A percentile compares a stretch with the other conserved stretches of the same genome.
These are phyloP conservation scores for Lysiphlebus fabarum DNA, from an alignment of 1,140 invertebrate genomes.

Conservation along the genomic window DNA sequence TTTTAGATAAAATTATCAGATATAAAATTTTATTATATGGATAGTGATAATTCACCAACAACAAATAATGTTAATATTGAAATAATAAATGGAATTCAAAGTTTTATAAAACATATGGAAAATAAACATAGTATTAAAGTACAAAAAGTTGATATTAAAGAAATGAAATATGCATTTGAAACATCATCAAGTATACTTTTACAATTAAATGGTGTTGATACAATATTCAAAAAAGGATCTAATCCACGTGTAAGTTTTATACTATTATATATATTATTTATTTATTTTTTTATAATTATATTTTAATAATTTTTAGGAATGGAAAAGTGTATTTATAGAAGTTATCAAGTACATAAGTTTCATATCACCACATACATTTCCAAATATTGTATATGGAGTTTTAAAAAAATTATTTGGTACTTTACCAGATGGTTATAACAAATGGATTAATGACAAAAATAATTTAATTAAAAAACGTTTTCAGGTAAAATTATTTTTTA, in stretches of 20 bases:
- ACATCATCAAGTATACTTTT: slow-evolving; percentile 58
- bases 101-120: slow-evolving; percentile 63
- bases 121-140: slow-evolving; percentile 57
- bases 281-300: slow-evolving; percentile 1
- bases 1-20: slow-evolving; percentile 64
- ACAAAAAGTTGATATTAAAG: slow-evolving; percentile 59
- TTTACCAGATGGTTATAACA: slow-evolving; percentile 53
- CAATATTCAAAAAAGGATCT: slow-evolving; percentile 58
- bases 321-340: slow-evolving; percentile 58
- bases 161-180: slow-evolving; percentile 62
- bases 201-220: slow-evolving; percentile 59
- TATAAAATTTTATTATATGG: slow-evolving; percentile 76
- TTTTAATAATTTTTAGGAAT: slow-evolving; percentile 40
- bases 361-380: slow-evolving; percentile 59
- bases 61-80: slow-evolving; percentile 64
- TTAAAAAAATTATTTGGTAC: slow-evolving; percentile 55
- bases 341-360: slow-evolving; percentile 56
- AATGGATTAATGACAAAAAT: slow-evolving; percentile 54
- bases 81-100: slow-evolving; percentile 64
- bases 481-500: slow-evolving; percentile 40
- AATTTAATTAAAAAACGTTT: slow-evolving; percentile 60
- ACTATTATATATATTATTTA: neutral
- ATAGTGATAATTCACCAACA: slow-evolving; percentile 65
- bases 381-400: slow-evolving; percentile 57
- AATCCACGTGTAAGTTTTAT: slow-evolving; percentile 25